Percentiles rank a stretch among this genome's conserved stretches.
phyloP scores from a whole-genome alignment of 1,140 invertebrate genomes.

The Pararge aegeria region DNA sequence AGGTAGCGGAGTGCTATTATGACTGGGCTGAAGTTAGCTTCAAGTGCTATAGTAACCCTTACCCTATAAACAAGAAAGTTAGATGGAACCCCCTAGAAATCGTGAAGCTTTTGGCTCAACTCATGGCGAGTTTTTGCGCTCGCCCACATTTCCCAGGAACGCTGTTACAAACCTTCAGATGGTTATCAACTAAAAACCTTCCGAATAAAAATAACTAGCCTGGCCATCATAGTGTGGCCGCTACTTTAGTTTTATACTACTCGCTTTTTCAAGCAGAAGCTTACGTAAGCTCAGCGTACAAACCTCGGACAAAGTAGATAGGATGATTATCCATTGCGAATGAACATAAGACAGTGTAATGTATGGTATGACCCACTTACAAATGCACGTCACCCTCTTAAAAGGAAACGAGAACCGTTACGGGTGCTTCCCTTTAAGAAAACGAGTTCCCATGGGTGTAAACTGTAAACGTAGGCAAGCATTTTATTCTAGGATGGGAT shows the following conservation, averaged over 20 bases:
- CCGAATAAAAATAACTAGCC: no score
- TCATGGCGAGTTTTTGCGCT: no score
- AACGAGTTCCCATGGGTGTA: constrained; percentile 6
- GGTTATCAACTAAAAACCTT: no score
- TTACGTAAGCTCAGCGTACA: neutral
- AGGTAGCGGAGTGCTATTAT: no score
- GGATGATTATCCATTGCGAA: constrained; percentile 7
- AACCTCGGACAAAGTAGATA: neutral
- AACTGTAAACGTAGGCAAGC: neutral
- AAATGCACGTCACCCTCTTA: constrained; percentile 19
- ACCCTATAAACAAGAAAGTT: no score
- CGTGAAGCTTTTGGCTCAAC: no score
- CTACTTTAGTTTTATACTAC: neutral
- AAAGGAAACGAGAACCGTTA: constrained; percentile 20
- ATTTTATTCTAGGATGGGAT: neutral
- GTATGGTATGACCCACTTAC: constrained; percentile 13
- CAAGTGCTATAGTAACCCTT: no score
- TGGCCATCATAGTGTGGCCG: no score
- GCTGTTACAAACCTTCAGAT: no score
- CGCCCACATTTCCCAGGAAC: no score
- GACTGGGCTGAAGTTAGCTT: no score
- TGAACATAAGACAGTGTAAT: constrained; percentile 11
- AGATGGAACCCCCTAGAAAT: no score
- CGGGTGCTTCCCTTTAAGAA: constrained; percentile 21
- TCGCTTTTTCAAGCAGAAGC: neutral